These are phyloP conservation scores for Choristoneura rosaceana DNA, from an alignment of 2,888 invertebrate species.

Conservation along the genomic window DNA sequence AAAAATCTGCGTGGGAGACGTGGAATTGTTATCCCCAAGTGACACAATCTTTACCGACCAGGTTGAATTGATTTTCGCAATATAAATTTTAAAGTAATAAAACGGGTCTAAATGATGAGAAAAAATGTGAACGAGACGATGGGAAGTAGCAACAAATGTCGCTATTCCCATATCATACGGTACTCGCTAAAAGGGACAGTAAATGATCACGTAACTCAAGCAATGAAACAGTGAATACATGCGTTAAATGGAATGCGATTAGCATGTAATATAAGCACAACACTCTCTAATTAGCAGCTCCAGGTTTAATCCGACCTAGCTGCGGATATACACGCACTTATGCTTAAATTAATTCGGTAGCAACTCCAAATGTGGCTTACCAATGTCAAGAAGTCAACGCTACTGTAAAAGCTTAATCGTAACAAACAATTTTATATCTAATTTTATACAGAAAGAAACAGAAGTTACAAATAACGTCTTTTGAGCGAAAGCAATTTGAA, in stretches of 20 bases:
- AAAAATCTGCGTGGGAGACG: too few species aligned
- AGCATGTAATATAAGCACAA: slow-evolving; percentile 68
- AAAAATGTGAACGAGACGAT: too few species aligned
- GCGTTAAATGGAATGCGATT: slow-evolving; percentile 56
- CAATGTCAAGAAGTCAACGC: not conserved
- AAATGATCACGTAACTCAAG: slow-evolving; percentile 26
- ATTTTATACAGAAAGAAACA: slow-evolving; percentile 7
- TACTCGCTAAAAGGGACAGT: slow-evolving; percentile 1
- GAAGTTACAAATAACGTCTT: slow-evolving; percentile 20
- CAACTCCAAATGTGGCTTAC: slow-evolving; percentile 21
- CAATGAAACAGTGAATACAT: slow-evolving; percentile 48
- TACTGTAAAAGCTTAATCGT: not conserved
- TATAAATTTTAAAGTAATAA: too few species aligned
- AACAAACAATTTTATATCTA: slow-evolving; percentile 22
- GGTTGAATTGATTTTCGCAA: too few species aligned
- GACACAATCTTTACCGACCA: too few species aligned
- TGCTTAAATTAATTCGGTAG: slow-evolving; percentile 19
- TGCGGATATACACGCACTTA: slow-evolving; percentile 36
- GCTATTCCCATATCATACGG: not conserved
- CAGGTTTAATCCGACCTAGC: slow-evolving; percentile 51
- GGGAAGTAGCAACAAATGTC: not conserved
- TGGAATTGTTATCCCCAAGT: too few species aligned
- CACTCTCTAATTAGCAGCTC: slow-evolving; percentile 69
- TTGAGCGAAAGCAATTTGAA: slow-evolving; percentile 45
- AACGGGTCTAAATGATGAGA: too few species aligned